A percentile compares a stretch with the other conserved stretches of the same genome.
phyloP scores from a whole-genome alignment of 2,113 vertebrate species.

The Aptenodytes patagonicus region DNA sequence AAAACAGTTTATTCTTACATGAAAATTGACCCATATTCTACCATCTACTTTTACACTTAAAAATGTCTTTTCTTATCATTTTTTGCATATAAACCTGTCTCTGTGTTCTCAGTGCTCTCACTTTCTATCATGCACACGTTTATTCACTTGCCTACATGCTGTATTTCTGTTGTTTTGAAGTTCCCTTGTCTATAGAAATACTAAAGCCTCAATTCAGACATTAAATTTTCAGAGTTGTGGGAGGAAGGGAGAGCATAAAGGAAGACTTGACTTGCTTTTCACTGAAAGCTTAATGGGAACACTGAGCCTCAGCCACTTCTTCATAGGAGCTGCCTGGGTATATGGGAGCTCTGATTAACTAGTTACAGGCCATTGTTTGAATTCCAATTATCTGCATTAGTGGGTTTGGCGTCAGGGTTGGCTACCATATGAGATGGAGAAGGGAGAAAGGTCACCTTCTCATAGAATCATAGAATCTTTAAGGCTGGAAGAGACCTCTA shows the following conservation, averaged over 20 bases:
- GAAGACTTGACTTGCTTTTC: neutral
- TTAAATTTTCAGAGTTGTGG: neutral
- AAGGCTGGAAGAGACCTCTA: too few relatives aligned
- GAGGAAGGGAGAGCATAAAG: neutral
- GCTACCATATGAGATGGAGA: neutral
- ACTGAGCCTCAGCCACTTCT: neutral
- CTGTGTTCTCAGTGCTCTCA: neutral
- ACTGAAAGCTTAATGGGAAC: neutral
- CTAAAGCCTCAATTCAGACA: accelerated
- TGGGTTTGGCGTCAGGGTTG: neutral
- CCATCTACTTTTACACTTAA: neutral
- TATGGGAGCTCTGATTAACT: neutral
- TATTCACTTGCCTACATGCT: neutral
- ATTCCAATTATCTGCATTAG: neutral
- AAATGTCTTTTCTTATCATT: neutral
- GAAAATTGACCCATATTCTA: neutral
- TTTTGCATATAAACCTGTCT: neutral
- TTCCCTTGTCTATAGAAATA: neutral
- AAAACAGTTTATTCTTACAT: neutral
- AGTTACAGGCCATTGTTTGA: neutral
- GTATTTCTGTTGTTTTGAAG: neutral
- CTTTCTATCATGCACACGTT: accelerated
- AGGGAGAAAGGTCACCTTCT: neutral
- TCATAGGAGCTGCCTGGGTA: neutral
- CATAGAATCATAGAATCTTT: too few relatives aligned